Conservation (phyloP, 2,797 vertebrate genomes). For the Molossus alvarezi region DNA sequence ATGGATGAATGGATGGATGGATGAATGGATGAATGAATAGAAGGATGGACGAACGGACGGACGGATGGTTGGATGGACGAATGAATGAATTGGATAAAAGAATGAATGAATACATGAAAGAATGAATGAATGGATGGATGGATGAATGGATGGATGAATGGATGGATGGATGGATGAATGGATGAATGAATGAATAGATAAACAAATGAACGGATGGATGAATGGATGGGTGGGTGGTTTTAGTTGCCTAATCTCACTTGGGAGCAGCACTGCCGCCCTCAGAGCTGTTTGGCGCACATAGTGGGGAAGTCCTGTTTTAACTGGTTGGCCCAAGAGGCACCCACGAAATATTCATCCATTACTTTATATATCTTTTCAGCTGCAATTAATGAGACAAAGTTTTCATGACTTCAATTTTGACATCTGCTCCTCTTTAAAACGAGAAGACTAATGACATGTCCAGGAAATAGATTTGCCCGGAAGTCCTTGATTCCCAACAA, state of each 20-base stretch:
- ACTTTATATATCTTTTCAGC: constrained; percentile 38
- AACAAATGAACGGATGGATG: too few species aligned
- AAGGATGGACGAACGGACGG: too few species aligned
- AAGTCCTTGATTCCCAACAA: neutral
- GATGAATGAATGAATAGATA: too few species aligned
- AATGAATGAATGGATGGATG: too few species aligned
- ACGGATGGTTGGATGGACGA: too few species aligned
- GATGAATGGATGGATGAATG: neutral
- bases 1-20: neutral
- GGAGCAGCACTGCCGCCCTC: neutral
- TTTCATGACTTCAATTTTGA: constrained; percentile 37
- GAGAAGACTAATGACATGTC: constrained; percentile 31
- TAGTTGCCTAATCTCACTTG: neutral
- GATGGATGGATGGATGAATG: neutral
- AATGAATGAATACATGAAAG: too few species aligned
- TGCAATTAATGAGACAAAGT: constrained; percentile 37
- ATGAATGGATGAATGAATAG: too few species aligned
- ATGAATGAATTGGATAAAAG: too few species aligned
- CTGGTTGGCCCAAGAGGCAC: neutral
- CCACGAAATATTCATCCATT: neutral
- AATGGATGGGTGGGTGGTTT: too few species aligned
- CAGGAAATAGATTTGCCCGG: constrained; percentile 26
- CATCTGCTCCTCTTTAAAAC: neutral
- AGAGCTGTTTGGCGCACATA: neutral
- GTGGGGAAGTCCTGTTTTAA: neutral